Evolutionary conservation across 1,140 invertebrate species (phyloP).

Genomic region (Caerostris extrusa): DNA sequence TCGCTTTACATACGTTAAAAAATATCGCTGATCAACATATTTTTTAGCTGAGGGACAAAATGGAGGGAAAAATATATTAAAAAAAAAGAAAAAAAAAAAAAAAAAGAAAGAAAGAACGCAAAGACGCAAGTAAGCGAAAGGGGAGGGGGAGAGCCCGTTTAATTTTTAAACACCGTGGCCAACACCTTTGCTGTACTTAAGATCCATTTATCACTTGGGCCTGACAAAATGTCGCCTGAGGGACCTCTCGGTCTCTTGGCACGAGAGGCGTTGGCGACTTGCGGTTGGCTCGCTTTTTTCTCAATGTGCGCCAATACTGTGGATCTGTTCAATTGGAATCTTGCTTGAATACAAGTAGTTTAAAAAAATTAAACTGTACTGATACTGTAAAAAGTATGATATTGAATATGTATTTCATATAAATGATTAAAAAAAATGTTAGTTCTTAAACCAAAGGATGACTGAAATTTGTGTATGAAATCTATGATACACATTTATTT

Average conservation of each 20-base stretch:
- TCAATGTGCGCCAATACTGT: background rate
- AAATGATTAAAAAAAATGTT: no score
- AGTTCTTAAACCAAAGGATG: no score
- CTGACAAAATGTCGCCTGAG: slow-evolving; percentile 71
- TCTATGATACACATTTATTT: no score
- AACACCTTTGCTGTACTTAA: slow-evolving; percentile 72
- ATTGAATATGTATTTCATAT: no score
- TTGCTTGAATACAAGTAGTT: no score
- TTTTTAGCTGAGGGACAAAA: no score
- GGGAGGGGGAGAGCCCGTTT: slow-evolving; percentile 66
- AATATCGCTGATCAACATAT: no score
- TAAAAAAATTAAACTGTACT: no score
- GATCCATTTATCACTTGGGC: slow-evolving; percentile 65
- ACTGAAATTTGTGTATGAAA: no score
- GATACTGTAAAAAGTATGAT: no score
- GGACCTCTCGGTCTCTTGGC: slow-evolving; percentile 21
- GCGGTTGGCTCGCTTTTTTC: background rate
- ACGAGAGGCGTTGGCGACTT: slow-evolving; percentile 30
- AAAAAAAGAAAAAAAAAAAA: background rate
- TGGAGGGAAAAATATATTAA: background rate
- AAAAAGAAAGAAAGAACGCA: background rate
- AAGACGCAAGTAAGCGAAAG: background rate
- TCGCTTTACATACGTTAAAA: no score
- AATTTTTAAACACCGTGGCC: slow-evolving; percentile 75
- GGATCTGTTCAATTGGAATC: no score